These are phyloP conservation scores for Penaeus chinensis DNA, from an alignment of 1,140 invertebrate genomes.

Conservation along the genomic window DNA sequence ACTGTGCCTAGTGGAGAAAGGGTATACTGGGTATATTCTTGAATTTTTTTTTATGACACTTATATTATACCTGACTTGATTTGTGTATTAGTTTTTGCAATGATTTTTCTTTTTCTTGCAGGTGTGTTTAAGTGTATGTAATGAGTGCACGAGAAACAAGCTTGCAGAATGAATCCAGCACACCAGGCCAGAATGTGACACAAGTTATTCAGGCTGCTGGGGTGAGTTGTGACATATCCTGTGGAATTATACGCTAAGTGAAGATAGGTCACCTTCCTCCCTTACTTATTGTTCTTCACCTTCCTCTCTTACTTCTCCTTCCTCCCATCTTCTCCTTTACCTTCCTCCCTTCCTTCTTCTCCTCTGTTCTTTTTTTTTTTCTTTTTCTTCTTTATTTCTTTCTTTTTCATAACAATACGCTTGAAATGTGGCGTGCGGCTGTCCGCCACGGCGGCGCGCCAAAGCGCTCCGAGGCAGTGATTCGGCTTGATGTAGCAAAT, in stretches of 20 bases:
- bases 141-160: constrained; percentile 52
- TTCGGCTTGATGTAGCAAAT: too few relatives aligned
- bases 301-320: not conserved
- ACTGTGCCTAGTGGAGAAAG: not conserved
- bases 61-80: not conserved
- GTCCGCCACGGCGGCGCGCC: too few relatives aligned
- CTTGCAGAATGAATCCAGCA: constrained; percentile 46
- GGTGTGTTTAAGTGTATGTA: constrained; percentile 49
- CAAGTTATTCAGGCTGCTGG: constrained; percentile 37
- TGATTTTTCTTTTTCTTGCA: constrained; percentile 12
- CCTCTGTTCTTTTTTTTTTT: too few relatives aligned
- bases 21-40: not conserved
- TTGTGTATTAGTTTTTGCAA: not conserved
- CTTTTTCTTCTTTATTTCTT: too few relatives aligned
- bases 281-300: not conserved
- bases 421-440: too few relatives aligned
- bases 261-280: not conserved
- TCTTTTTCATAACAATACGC: too few relatives aligned
- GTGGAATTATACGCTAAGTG: not conserved
- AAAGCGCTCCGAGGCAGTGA: too few relatives aligned
- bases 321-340: too few relatives aligned
- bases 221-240: constrained; percentile 20
- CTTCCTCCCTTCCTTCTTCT: too few relatives aligned
- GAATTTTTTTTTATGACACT: not conserved
- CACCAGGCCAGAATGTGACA: constrained; percentile 43